Conservation (phyloP, 1,140 invertebrate genomes). For the Drosophila erecta region DNA sequence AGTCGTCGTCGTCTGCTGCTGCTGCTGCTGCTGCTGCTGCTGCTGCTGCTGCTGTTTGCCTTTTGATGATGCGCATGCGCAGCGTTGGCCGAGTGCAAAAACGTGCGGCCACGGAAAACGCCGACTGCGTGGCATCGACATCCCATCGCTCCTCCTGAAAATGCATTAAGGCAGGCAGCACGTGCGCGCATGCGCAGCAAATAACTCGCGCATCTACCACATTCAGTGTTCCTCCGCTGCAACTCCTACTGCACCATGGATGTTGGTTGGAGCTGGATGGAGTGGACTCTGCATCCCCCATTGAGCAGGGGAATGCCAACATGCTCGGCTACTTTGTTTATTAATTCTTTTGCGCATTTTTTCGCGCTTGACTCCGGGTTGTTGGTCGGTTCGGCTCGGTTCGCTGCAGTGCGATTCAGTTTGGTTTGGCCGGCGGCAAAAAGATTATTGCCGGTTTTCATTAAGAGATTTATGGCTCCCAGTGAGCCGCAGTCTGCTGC, state of each 20-base stretch:
- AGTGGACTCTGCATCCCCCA: constrained; percentile 29
- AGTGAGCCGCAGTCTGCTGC: constrained; percentile 6
- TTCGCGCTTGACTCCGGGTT: constrained; percentile 65
- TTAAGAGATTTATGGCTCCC: constrained; percentile 79
- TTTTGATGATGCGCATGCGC: constrained; percentile 79
- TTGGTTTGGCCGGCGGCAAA: constrained; percentile 62
- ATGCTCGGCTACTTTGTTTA: constrained; percentile 79
- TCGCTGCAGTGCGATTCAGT: constrained; percentile 23
- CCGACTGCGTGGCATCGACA: constrained; percentile 36
- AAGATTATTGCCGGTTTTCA: constrained; percentile 84
- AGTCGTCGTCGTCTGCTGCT: constrained; percentile 18
- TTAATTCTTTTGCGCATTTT: constrained; percentile 82
- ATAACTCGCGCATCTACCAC: constrained; percentile 59
- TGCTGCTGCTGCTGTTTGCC: constrained; percentile 30
- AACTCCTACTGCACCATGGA: constrained; percentile 20
- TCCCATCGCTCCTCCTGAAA: constrained; percentile 6
- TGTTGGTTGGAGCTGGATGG: neutral
- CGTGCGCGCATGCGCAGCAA: constrained; percentile 81
- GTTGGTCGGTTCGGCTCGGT: neutral
- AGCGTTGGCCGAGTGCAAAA: constrained; percentile 61
- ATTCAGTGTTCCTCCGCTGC: constrained; percentile 4
- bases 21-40: too few species aligned
- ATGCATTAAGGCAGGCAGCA: constrained; percentile 70
- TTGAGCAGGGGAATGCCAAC: constrained; percentile 61
- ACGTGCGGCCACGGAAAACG: constrained; percentile 72